phyloP scores from a whole-genome alignment of 2,797 vertebrate genomes.

The Gymnocypris eckloni region DNA sequence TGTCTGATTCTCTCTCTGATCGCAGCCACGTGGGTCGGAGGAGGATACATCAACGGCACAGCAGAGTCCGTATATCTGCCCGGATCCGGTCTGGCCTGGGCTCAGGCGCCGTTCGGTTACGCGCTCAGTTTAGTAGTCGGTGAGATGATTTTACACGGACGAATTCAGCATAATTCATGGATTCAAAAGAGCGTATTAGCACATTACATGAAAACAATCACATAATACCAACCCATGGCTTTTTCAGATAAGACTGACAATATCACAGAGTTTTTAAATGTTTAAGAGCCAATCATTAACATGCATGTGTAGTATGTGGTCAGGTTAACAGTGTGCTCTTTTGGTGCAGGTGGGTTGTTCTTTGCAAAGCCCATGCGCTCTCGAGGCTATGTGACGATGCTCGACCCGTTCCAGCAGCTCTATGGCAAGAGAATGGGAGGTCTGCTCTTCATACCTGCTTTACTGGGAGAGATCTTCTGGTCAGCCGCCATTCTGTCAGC shows the following conservation, averaged over 20 bases:
- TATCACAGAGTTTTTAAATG: too few relatives aligned
- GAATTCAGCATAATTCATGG: neutral
- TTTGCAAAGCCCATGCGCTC: slow-evolving; percentile 98
- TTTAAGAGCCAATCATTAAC: neutral
- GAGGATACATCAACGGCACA: slow-evolving; percentile 97
- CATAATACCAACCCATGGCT: neutral
- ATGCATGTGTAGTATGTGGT: neutral
- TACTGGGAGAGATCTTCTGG: slow-evolving; percentile 99
- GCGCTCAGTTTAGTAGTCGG: slow-evolving; percentile 93
- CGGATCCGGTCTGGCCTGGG: slow-evolving; percentile 91
- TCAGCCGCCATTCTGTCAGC: slow-evolving; percentile 97
- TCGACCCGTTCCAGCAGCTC: slow-evolving; percentile 96
- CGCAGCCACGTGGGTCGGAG: slow-evolving; percentile 96
- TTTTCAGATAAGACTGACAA: neutral
- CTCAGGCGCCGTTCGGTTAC: slow-evolving; percentile 97
- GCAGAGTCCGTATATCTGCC: slow-evolving; percentile 96
- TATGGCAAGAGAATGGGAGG: slow-evolving; percentile 98
- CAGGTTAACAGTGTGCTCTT: neutral
- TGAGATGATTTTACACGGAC: slow-evolving; percentile 72
- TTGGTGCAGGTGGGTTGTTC: slow-evolving; percentile 88
- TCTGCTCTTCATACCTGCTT: slow-evolving; percentile 92
- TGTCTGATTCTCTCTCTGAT: neutral
- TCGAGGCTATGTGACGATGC: slow-evolving; percentile 95
- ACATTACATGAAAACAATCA: too few relatives aligned
- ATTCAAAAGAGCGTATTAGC: neutral